Conservation (phyloP, 2,888 invertebrate species). For the Drosophila formosana region DNA sequence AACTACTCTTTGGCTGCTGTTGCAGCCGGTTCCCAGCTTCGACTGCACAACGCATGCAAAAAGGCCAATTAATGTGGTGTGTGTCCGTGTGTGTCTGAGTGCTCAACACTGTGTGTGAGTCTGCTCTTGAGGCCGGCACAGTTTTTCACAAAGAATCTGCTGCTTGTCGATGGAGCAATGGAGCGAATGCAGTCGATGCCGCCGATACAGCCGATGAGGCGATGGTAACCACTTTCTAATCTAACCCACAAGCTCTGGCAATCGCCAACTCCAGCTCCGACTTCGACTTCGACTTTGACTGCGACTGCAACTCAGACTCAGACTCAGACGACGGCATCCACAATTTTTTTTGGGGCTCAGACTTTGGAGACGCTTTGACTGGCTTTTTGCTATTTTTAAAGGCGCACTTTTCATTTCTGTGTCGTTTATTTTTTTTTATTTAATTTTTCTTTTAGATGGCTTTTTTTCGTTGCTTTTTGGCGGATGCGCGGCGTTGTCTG, state of each 20-base stretch:
- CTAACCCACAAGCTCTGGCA: constrained; percentile 63
- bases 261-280: constrained; percentile 33
- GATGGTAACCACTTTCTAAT: constrained; percentile 63
- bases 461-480: constrained; percentile 44
- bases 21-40: constrained; percentile 53
- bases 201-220: constrained; percentile 20
- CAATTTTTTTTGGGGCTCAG: constrained; percentile 51
- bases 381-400: constrained; percentile 62
- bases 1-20: background rate
- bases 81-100: constrained; percentile 20
- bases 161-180: constrained; percentile 29
- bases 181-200: constrained; percentile 12
- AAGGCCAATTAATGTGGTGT: constrained; percentile 61
- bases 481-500: constrained; percentile 48
- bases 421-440: constrained; percentile 31
- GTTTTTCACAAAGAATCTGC: constrained; percentile 64
- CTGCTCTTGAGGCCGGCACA: constrained; percentile 47
- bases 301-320: background rate
- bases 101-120: constrained; percentile 1
- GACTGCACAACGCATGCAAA: constrained; percentile 57
- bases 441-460: constrained; percentile 20
- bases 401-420: constrained; percentile 61
- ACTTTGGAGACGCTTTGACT: constrained; percentile 52
- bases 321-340: constrained; percentile 23
- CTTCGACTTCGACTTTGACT: background rate